Conservation (phyloP, 2,888 invertebrate genomes). For the Plagodis pulveraria region DNA sequence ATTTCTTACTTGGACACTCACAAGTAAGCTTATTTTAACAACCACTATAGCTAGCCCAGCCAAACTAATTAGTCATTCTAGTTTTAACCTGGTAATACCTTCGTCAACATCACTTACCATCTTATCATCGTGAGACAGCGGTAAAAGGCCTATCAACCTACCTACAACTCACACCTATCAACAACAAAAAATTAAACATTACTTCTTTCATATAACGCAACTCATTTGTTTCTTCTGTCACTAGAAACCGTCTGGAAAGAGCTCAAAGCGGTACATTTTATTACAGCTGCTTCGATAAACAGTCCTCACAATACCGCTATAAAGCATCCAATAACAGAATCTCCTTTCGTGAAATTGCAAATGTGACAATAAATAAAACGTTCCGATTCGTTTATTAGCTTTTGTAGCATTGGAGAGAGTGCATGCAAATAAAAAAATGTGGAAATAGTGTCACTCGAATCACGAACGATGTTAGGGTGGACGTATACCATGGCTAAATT, state of each 20-base stretch:
- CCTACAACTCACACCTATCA: too few species aligned
- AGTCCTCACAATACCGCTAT: constrained; percentile 6
- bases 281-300: constrained; percentile 11
- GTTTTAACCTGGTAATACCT: too few species aligned
- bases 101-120: too few species aligned
- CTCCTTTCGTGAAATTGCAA: constrained; percentile 27
- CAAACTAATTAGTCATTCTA: too few species aligned
- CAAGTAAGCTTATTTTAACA: too few species aligned
- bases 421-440: constrained; percentile 28
- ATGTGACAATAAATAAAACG: constrained; percentile 30
- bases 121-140: too few species aligned
- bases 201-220: too few species aligned
- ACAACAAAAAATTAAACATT: too few species aligned
- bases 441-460: constrained; percentile 9
- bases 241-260: not conserved
- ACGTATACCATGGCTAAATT: not conserved
- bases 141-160: too few species aligned
- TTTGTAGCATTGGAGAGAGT: constrained; percentile 23
- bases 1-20: too few species aligned
- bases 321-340: constrained; percentile 21
- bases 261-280: constrained; percentile 14
- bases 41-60: too few species aligned
- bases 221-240: too few species aligned
- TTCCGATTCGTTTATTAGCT: constrained; percentile 29
- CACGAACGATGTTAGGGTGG: constrained; percentile 4